Conservation (phyloP, 2,113 vertebrate genomes). For the Semnopithecus entellus region DNA sequence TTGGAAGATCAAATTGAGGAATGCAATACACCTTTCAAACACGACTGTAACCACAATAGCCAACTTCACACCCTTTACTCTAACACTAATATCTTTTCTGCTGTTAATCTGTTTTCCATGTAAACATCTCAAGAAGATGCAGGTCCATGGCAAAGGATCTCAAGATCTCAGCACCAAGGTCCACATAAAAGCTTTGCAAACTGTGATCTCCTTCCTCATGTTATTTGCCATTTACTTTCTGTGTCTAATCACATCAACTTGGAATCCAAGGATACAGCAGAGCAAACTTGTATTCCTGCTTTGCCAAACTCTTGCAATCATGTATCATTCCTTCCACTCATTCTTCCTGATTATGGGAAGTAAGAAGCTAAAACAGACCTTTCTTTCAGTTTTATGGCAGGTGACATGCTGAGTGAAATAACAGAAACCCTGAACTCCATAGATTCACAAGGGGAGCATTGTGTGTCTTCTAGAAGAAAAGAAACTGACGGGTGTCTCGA, state of each 20-base stretch:
- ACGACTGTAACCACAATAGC: accelerated
- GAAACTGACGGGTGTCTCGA: neutral
- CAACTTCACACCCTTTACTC: neutral
- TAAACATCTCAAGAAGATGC: too few relatives aligned
- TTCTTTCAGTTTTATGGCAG: neutral
- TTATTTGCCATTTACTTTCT: neutral
- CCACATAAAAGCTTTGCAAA: too few relatives aligned
- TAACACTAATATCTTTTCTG: too few relatives aligned
- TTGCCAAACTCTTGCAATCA: neutral
- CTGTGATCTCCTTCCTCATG: too few relatives aligned
- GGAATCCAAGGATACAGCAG: accelerated
- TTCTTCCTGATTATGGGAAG: conserved; percentile 38
- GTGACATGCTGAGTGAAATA: neutral
- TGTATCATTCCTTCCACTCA: neutral
- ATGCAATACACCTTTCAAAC: neutral
- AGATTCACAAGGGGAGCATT: neutral
- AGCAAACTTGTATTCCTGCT: accelerated
- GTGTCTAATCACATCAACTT: neutral
- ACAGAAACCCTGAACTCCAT: neutral
- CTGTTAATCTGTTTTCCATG: too few relatives aligned
- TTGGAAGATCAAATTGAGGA: neutral
- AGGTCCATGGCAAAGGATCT: too few relatives aligned
- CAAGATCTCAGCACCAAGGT: too few relatives aligned
- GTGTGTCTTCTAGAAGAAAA: neutral
- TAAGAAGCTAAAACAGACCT: conserved; percentile 24